phyloP scores from a whole-genome alignment of 1,140 invertebrate species.

The Papilio dardanus region DNA sequence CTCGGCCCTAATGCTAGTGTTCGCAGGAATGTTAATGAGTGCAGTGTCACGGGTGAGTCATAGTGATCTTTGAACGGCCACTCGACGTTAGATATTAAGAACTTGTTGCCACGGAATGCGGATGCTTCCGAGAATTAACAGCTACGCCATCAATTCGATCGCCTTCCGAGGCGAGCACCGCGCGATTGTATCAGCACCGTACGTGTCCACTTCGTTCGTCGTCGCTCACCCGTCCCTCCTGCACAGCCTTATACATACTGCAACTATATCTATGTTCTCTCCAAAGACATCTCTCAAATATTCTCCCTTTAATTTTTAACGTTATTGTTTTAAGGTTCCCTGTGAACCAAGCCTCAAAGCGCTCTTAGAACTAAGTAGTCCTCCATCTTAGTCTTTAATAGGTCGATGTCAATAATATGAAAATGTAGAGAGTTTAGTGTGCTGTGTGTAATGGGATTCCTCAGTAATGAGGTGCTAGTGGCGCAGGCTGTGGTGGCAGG shows the following conservation, averaged over 20 bases:
- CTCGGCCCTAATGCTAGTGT: slow-evolving; percentile 45
- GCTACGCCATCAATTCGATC: slow-evolving; percentile 48
- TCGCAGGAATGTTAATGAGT: slow-evolving; percentile 73
- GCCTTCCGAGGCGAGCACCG: slow-evolving; percentile 45
- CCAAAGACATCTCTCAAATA: not conserved
- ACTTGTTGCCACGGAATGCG: slow-evolving; percentile 72
- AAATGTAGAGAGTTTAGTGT: slow-evolving; percentile 47
- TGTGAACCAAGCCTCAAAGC: too few species aligned
- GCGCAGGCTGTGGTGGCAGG: slow-evolving; percentile 1
- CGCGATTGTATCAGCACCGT: slow-evolving; percentile 50
- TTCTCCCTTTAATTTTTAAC: not conserved
- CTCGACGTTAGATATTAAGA: slow-evolving; percentile 63
- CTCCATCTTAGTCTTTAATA: slow-evolving; percentile 27
- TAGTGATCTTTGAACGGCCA: slow-evolving; percentile 55
- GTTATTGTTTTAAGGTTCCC: too few species aligned
- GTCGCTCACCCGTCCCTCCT: slow-evolving; percentile 6
- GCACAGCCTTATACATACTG: not conserved
- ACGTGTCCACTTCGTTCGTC: slow-evolving; percentile 39
- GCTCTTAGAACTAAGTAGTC: too few species aligned
- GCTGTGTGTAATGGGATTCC: slow-evolving; percentile 54
- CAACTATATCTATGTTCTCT: too few species aligned
- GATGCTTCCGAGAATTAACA: slow-evolving; percentile 70
- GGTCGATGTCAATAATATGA: slow-evolving; percentile 50
- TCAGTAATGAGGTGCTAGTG: slow-evolving; percentile 39
- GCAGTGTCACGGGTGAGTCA: slow-evolving; percentile 73